Evolutionary conservation across 2,113 vertebrate species (phyloP).

Genomic region (Rhabdornis inornatus): DNA sequence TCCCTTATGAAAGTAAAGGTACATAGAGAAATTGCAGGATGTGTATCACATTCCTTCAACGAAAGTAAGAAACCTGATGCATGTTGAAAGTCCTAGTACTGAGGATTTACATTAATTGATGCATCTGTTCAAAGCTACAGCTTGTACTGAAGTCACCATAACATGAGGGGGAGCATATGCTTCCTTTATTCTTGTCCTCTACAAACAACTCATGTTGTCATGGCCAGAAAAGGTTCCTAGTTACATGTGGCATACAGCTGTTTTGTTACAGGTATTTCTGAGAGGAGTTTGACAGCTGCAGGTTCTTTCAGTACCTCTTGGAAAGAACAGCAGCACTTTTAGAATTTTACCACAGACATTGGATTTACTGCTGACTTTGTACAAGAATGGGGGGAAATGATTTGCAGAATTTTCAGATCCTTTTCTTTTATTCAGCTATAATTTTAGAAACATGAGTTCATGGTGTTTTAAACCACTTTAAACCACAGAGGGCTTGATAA

Average conservation of each 20-base stretch:
- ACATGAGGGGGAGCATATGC: neutral
- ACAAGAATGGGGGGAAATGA: rapidly evolving
- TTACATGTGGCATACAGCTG: neutral
- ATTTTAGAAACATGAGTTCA: neutral
- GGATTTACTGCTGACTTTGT: neutral
- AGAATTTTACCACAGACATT: neutral
- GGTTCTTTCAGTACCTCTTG: neutral
- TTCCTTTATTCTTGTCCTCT: neutral
- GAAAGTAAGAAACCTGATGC: neutral
- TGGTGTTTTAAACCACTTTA: neutral
- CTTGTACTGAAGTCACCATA: neutral
- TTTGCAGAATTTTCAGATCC: neutral
- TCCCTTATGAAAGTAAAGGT: neutral
- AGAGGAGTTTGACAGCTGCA: neutral
- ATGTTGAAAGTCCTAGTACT: neutral
- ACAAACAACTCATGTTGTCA: neutral
- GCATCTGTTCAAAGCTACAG: neutral
- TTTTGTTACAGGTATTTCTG: neutral
- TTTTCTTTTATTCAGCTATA: neutral
- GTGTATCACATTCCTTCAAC: neutral
- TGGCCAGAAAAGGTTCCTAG: neutral
- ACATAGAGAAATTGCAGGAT: neutral
- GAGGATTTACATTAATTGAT: neutral
- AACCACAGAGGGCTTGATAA: neutral
- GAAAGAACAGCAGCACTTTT: neutral